A percentile compares a stretch with the other conserved stretches of the same genome.
Evolutionary conservation across 2,113 vertebrate species (phyloP).

Genomic region (Tachycineta bicolor): DNA sequence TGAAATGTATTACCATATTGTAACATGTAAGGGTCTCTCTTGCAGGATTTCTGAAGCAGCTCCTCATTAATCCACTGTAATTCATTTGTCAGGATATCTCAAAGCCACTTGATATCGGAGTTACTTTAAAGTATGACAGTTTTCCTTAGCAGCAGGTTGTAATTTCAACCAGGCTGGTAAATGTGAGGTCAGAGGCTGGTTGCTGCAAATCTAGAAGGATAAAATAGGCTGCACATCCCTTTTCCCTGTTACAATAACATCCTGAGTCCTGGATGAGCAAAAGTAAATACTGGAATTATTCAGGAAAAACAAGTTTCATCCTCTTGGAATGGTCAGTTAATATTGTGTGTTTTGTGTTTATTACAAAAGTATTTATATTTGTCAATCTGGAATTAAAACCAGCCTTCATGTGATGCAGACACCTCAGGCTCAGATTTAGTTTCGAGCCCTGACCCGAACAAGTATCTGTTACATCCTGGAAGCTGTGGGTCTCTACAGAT

Average conservation of each 20-base stretch:
- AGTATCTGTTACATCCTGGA: constrained; percentile 14
- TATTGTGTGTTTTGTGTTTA: constrained; percentile 22
- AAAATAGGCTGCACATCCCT: constrained; percentile 5
- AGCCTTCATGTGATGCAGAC: neutral
- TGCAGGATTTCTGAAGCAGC: constrained; percentile 15
- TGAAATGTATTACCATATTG: constrained; percentile 15
- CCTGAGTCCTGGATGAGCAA: constrained; percentile 15
- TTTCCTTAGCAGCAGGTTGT: constrained; percentile 72
- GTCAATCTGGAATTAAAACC: neutral
- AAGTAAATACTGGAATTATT: neutral
- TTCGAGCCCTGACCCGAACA: neutral
- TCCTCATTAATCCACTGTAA: constrained; percentile 43
- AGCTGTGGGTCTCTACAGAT: neutral
- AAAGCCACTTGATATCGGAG: constrained; percentile 51
- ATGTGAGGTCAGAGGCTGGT: constrained; percentile 51
- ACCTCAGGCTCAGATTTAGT: constrained; percentile 22
- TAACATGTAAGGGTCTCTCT: neutral
- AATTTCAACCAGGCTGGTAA: constrained; percentile 69
- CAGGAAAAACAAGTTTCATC: neutral
- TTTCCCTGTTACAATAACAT: neutral
- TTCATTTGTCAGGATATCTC: constrained; percentile 42
- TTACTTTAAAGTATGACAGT: constrained; percentile 61
- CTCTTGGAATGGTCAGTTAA: constrained; percentile 21
- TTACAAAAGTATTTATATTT: constrained; percentile 17
- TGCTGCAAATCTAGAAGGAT: constrained; percentile 53